Conservation (phyloP, 2,797 vertebrate genomes). For the Pteronotus mesoamericanus region DNA sequence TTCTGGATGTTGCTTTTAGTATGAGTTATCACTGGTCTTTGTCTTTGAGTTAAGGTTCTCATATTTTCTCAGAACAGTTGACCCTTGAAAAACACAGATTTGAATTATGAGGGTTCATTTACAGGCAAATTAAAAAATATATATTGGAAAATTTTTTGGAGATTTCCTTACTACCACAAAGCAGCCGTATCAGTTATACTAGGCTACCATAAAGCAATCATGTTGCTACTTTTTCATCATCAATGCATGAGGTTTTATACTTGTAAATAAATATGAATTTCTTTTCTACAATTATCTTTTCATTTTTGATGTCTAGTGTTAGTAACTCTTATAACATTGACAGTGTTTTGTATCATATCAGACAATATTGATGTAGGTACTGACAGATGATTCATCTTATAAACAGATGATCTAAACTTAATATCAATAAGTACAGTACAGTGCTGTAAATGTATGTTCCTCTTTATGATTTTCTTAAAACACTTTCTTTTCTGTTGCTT, state of each 20-base stretch:
- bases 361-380: neutral
- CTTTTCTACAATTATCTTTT: neutral
- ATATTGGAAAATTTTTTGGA: neutral
- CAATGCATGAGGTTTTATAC: neutral
- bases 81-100: neutral
- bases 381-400: neutral
- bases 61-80: neutral
- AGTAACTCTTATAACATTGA: neutral
- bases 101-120: neutral
- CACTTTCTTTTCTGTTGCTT: neutral
- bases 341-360: neutral
- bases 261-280: neutral
- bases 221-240: neutral
- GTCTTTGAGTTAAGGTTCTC: neutral
- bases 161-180: neutral
- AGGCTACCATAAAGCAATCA: neutral
- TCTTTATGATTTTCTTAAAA: neutral
- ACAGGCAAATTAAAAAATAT: neutral
- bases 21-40: neutral
- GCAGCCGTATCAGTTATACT: neutral
- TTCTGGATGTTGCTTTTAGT: neutral
- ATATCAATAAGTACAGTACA: neutral
- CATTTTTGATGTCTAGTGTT: neutral
- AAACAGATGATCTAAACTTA: neutral
- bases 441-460: neutral